These are phyloP conservation scores for Tiliqua scincoides DNA, from an alignment of 2,113 vertebrate genomes.

Conservation along the genomic window DNA sequence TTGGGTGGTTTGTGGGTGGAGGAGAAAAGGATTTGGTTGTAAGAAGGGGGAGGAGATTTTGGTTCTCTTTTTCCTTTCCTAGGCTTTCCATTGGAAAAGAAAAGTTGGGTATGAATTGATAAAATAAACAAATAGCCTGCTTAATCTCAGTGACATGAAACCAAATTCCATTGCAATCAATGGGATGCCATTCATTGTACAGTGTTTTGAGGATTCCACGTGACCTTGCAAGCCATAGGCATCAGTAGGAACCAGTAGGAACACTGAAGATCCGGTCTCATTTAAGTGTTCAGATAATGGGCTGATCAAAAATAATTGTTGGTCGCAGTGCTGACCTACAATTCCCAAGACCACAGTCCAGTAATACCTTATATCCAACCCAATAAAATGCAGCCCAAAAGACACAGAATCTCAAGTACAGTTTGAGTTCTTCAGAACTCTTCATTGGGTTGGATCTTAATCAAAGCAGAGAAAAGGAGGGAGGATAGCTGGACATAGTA, in stretches of 20 bases:
- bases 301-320: neutral
- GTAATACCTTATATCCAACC: too few species aligned
- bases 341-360: too few species aligned
- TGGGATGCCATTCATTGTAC: neutral
- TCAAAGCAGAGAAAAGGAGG: too few species aligned
- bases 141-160: neutral
- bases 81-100: neutral
- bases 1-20: slow-evolving; percentile 50
- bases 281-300: neutral
- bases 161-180: neutral
- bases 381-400: too few species aligned
- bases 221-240: neutral
- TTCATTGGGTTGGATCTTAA: too few species aligned
- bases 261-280: neutral
- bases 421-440: too few species aligned
- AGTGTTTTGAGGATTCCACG: neutral
- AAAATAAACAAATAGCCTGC: neutral
- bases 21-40: slow-evolving; percentile 14
- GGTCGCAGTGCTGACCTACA: too few species aligned
- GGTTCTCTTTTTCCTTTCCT: neutral
- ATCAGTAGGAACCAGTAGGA: too few species aligned
- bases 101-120: neutral
- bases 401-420: too few species aligned
- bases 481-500: too few species aligned
- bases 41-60: neutral